Evolutionary conservation across 2,113 vertebrate species (phyloP).

Genomic region (Hyla sarda): DNA sequence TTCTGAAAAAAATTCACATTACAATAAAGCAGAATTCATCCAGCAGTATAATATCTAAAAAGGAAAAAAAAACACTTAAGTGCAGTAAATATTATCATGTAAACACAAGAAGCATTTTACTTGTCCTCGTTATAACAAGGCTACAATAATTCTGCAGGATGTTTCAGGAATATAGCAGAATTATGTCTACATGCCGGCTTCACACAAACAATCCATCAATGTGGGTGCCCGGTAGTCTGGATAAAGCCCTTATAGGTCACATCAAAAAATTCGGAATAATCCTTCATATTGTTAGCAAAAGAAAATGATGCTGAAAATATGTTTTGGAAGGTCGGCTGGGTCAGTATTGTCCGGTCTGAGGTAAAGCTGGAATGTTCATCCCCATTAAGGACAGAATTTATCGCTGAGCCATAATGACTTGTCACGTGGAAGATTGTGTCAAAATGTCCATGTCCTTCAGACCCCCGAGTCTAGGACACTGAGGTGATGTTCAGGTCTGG

Average conservation of each 20-base stretch:
- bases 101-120: background rate
- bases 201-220: slow-evolving; percentile 9
- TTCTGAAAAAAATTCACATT: background rate
- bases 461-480: background rate
- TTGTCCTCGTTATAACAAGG: too few species aligned
- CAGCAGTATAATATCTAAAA: background rate
- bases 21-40: background rate
- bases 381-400: background rate
- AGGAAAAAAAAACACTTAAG: background rate
- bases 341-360: background rate
- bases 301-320: background rate
- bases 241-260: background rate
- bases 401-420: background rate
- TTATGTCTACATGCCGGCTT: background rate
- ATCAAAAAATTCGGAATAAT: background rate
- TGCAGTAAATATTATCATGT: background rate
- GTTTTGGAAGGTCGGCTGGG: background rate
- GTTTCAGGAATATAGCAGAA: background rate
- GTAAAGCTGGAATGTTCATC: background rate
- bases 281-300: background rate
- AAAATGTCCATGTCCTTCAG: background rate
- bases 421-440: background rate
- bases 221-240: background rate
- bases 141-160: background rate
- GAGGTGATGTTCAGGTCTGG: too few species aligned